A percentile compares a stretch with the other conserved stretches of the same genome.
Evolutionary conservation across 2,113 vertebrate genomes (phyloP).

Genomic region (Cairina moschata): DNA sequence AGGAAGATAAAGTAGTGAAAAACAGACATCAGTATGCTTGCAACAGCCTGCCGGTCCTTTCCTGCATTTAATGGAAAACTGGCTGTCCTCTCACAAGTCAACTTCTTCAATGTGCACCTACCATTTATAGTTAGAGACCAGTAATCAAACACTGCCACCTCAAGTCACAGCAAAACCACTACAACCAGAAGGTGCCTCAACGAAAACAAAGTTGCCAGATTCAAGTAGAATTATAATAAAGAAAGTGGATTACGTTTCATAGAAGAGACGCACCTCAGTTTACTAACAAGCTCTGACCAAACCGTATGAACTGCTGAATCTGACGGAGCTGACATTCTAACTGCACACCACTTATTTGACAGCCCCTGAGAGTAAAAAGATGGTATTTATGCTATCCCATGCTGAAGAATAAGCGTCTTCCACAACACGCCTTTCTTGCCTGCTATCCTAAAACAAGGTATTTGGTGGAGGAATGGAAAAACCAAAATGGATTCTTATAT

Average conservation of each 20-base stretch:
- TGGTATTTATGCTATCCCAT: neutral
- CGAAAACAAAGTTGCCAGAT: neutral
- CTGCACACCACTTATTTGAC: neutral
- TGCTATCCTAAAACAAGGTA: neutral
- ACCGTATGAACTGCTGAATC: neutral
- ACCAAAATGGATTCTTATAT: neutral
- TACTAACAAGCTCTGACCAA: neutral
- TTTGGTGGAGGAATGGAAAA: neutral
- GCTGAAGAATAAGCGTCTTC: neutral
- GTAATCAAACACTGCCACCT: neutral
- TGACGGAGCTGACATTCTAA: neutral
- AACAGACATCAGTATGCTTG: neutral
- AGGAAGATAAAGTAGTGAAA: neutral
- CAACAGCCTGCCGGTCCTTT: neutral
- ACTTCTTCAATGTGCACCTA: neutral
- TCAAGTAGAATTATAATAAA: neutral
- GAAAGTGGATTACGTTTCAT: neutral
- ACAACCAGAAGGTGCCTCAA: neutral
- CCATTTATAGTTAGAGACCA: neutral
- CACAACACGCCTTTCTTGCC: neutral
- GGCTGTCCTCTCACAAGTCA: neutral
- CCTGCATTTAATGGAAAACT: neutral
- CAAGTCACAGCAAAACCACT: neutral
- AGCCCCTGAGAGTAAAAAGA: neutral
- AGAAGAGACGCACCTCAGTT: neutral